A percentile compares a stretch with the other conserved stretches of the same genome.
phyloP scores from a whole-genome alignment of 2,888 invertebrate species.

The Molorchus minor region DNA sequence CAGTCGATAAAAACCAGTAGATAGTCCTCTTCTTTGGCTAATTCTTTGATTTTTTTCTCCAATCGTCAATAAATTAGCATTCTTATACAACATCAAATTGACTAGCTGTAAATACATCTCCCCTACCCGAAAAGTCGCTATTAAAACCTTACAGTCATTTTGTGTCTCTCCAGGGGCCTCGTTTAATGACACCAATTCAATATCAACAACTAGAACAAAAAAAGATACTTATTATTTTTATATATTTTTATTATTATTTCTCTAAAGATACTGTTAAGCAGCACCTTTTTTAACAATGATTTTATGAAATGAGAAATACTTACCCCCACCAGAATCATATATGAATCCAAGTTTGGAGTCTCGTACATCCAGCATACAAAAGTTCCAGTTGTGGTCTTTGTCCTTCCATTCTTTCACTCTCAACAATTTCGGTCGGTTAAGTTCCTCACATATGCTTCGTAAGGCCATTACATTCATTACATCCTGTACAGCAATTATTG shows the following conservation, averaged over 20 bases:
- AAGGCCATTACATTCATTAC: slow-evolving; percentile 73
- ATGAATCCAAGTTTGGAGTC: slow-evolving; percentile 61
- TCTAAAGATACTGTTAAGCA: too few species aligned
- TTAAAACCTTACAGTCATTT: slow-evolving; percentile 48
- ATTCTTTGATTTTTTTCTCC: slow-evolving; percentile 46
- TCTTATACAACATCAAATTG: slow-evolving; percentile 56
- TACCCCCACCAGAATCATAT: slow-evolving; percentile 61
- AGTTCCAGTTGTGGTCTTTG: slow-evolving; percentile 74
- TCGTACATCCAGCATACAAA: slow-evolving; percentile 60
- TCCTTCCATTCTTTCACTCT: slow-evolving; percentile 73
- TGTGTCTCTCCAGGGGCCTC: slow-evolving; percentile 49
- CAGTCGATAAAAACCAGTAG: slow-evolving; percentile 58
- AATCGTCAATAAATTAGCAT: slow-evolving; percentile 42
- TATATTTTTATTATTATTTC: too few species aligned
- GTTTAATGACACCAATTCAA: slow-evolving; percentile 49
- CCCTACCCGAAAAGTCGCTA: slow-evolving; percentile 66
- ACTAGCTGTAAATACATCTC: slow-evolving; percentile 64
- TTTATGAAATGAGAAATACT: too few species aligned
- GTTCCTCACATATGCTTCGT: slow-evolving; percentile 74
- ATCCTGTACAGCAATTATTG: slow-evolving; percentile 79
- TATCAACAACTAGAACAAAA: slow-evolving; percentile 40
- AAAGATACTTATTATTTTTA: too few species aligned
- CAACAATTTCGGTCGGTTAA: slow-evolving; percentile 71
- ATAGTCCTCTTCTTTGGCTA: slow-evolving; percentile 50
- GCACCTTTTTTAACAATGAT: too few species aligned